These are phyloP conservation scores for Neolamprologus variostigma DNA, from an alignment of 2,113 vertebrate species.

Conservation along the genomic window DNA sequence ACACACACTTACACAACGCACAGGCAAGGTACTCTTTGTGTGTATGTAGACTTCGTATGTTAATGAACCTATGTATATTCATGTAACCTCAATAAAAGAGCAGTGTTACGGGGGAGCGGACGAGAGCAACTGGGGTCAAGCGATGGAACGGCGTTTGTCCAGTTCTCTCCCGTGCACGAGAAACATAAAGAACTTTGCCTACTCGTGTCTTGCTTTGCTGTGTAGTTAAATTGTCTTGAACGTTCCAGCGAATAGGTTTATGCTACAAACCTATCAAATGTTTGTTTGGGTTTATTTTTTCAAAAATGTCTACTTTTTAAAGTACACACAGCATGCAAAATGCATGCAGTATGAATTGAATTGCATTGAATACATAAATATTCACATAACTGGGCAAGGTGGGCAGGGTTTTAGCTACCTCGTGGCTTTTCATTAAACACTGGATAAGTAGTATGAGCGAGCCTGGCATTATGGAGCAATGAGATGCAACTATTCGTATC, in stretches of 20 bases:
- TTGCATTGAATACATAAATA: neutral
- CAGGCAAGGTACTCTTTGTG: too few species aligned
- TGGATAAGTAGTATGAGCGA: neutral
- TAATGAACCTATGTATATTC: neutral
- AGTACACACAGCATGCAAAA: neutral
- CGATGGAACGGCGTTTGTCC: fast-evolving
- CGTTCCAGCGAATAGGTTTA: neutral
- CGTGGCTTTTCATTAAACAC: neutral
- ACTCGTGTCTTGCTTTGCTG: neutral
- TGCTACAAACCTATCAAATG: neutral
- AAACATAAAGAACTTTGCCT: neutral
- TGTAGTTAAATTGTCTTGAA: neutral
- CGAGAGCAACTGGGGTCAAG: neutral
- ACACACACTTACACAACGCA: too few species aligned
- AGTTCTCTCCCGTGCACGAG: neutral
- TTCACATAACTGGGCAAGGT: neutral
- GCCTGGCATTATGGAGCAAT: neutral
- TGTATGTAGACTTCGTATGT: neutral
- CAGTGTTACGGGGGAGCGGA: neutral
- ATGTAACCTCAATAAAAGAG: neutral
- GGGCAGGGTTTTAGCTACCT: neutral
- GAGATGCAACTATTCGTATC: neutral
- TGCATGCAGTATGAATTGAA: neutral
- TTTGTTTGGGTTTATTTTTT: fast-evolving
- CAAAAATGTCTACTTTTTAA: neutral